These are phyloP conservation scores for Rhingia rostrata DNA, from an alignment of 2,888 invertebrate genomes.

Conservation along the genomic window DNA sequence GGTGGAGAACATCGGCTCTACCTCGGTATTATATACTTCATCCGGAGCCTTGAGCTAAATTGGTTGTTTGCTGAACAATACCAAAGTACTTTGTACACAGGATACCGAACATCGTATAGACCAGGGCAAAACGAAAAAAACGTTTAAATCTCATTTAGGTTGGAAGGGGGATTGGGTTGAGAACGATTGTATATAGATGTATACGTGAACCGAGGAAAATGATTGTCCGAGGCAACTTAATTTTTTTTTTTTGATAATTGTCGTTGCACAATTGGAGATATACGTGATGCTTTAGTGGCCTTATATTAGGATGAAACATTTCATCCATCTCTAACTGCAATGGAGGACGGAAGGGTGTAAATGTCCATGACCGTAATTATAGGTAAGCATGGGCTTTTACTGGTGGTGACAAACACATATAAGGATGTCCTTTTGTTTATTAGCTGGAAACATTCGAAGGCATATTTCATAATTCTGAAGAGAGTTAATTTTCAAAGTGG, in stretches of 20 bases:
- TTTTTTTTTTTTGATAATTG: constrained; percentile 48
- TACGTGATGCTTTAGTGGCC: constrained; percentile 54
- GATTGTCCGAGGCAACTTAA: constrained; percentile 28
- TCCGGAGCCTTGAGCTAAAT: constrained; percentile 67
- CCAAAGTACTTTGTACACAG: constrained; percentile 36
- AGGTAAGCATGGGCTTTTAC: constrained; percentile 33
- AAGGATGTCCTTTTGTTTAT: too few species aligned
- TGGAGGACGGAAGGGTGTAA: constrained; percentile 29
- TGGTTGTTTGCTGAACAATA: constrained; percentile 69
- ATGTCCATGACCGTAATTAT: constrained; percentile 68
- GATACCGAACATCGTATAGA: constrained; percentile 4
- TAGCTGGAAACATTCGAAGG: too few species aligned
- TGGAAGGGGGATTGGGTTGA: constrained; percentile 28
- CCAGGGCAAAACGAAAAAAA: constrained; percentile 46
- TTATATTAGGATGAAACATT: constrained; percentile 33
- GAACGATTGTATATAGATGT: not conserved
- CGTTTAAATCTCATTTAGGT: constrained; percentile 50
- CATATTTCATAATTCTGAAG: too few species aligned
- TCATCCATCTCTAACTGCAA: constrained; percentile 38
- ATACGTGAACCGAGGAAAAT: constrained; percentile 5
- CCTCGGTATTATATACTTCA: constrained; percentile 48
- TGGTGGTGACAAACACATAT: too few species aligned
- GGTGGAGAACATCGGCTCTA: constrained; percentile 20
- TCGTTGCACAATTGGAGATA: constrained; percentile 60
- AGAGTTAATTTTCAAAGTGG: too few species aligned